Percentiles rank a stretch among this genome's conserved stretches.
These are phyloP conservation scores for Ecliptopera silaceata DNA, from an alignment of 2,888 invertebrate species.

Conservation along the genomic window DNA sequence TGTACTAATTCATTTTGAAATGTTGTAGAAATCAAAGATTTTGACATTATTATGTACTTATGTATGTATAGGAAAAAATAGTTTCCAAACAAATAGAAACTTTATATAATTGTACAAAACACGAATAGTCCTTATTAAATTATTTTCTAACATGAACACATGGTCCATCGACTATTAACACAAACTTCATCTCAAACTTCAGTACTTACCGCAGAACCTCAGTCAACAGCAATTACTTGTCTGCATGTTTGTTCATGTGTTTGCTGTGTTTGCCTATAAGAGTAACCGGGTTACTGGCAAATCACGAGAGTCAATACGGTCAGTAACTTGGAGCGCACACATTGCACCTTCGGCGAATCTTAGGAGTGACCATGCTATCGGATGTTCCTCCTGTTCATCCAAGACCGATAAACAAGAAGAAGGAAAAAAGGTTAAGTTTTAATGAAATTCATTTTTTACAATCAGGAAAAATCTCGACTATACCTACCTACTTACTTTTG, in stretches of 20 bases:
- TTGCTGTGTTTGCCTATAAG: slow-evolving; percentile 60
- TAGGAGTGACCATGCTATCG: slow-evolving; percentile 42
- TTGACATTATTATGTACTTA: no score
- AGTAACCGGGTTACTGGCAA: slow-evolving; percentile 54
- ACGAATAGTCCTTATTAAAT: no score
- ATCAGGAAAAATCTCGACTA: no score
- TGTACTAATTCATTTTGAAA: no score
- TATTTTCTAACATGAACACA: not conserved
- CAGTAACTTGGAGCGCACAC: slow-evolving; percentile 68
- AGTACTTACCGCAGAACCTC: slow-evolving; percentile 37
- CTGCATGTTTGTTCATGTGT: slow-evolving; percentile 36
- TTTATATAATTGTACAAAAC: no score
- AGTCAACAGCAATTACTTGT: slow-evolving; percentile 64
- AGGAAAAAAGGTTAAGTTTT: no score
- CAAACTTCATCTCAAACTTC: slow-evolving; percentile 22
- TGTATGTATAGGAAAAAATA: no score
- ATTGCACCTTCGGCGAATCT: slow-evolving; percentile 53
- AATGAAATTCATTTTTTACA: no score
- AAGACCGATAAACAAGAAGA: not conserved
- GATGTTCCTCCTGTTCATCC: not conserved
- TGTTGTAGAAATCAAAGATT: no score
- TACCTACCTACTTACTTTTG: no score
- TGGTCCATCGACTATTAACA: slow-evolving; percentile 22
- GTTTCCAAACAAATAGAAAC: no score
- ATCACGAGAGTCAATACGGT: slow-evolving; percentile 72